These are phyloP conservation scores for Ptilonorhynchus violaceus DNA, from an alignment of 2,113 vertebrate genomes.

Conservation along the genomic window DNA sequence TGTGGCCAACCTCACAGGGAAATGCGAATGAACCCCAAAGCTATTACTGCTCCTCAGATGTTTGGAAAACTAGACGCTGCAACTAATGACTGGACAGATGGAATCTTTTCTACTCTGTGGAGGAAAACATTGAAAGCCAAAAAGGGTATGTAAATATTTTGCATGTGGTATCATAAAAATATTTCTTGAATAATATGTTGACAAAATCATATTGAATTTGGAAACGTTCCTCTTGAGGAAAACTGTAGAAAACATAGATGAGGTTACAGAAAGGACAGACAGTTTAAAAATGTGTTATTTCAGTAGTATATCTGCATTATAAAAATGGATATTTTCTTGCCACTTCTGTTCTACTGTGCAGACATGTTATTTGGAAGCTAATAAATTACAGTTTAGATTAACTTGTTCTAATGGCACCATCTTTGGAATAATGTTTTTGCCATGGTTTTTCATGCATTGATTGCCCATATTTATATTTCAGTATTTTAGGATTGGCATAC, in stretches of 20 bases:
- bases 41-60: slow-evolving; percentile 80
- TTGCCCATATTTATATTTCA: neutral
- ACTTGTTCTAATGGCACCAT: neutral
- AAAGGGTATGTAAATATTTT: slow-evolving; percentile 62
- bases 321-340: neutral
- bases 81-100: slow-evolving; percentile 83
- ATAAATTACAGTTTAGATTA: neutral
- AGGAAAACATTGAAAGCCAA: slow-evolving; percentile 78
- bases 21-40: slow-evolving; percentile 82
- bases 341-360: neutral
- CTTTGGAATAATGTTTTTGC: neutral
- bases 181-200: neutral
- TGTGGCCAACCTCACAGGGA: slow-evolving; percentile 74
- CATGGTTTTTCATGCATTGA: neutral
- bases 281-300: neutral
- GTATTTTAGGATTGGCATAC: neutral
- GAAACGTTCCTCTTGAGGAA: neutral
- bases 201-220: neutral
- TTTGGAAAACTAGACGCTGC: slow-evolving; percentile 80
- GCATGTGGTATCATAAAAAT: neutral
- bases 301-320: neutral
- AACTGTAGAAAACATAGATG: neutral
- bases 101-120: slow-evolving; percentile 81
- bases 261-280: neutral
- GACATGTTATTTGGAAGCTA: neutral